A percentile compares a stretch with the other conserved stretches of the same genome.
These are phyloP conservation scores for Sturnira hondurensis DNA, from an alignment of 2,113 vertebrate species.

Conservation along the genomic window DNA sequence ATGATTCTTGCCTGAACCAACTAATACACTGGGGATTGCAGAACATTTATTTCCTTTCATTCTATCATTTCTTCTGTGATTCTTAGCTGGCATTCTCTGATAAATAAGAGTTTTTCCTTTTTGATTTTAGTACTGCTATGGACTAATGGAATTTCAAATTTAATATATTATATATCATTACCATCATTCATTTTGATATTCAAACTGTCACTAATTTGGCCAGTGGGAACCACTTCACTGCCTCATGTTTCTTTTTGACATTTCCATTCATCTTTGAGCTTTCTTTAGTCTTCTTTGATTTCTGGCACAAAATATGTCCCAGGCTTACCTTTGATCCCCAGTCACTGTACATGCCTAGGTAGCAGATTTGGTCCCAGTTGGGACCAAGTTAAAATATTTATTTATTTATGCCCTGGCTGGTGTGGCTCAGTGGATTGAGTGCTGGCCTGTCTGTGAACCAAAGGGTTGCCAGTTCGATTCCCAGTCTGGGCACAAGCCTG, in stretches of 20 bases:
- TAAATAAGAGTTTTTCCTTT: neutral
- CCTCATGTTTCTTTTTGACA: neutral
- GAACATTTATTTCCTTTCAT: neutral
- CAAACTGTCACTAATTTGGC: neutral
- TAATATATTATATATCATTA: neutral
- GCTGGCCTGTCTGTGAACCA: no score
- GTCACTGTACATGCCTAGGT: no score
- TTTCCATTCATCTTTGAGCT: neutral
- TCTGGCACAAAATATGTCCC: neutral
- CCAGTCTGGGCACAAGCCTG: no score
- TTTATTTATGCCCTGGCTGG: no score
- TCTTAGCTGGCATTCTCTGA: neutral
- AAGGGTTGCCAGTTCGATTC: no score
- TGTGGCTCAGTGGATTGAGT: no score
- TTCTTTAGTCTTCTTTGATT: neutral
- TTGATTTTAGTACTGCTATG: neutral
- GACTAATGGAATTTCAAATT: neutral
- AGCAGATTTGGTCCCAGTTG: no score
- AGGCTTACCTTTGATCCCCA: neutral
- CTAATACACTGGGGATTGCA: neutral
- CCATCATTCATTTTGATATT: neutral
- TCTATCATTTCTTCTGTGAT: neutral
- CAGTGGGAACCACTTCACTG: neutral
- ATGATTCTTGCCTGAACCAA: neutral
- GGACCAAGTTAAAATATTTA: no score